Conservation (phyloP, 2,113 vertebrate genomes). For the Bubo scandiacus region DNA sequence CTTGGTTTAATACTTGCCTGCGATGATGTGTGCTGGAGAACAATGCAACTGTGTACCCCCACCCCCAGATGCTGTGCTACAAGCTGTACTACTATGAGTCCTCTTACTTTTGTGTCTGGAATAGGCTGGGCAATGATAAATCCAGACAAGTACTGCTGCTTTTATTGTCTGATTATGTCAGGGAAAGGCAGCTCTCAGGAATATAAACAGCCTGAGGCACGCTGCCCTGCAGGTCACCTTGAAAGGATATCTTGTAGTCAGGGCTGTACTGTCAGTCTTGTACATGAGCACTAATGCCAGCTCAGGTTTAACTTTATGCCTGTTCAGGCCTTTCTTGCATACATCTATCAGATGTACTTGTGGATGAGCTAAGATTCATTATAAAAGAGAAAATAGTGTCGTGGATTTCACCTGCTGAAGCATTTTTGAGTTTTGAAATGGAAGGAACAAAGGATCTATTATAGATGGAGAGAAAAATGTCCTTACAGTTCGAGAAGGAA, state of each 20-base stretch:
- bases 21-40: not conserved
- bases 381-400: not conserved
- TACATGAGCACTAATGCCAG: not conserved
- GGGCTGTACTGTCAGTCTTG: not conserved
- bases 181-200: not conserved
- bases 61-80: not conserved
- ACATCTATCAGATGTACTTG: not conserved
- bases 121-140: conserved; percentile 9
- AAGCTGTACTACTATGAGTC: not conserved
- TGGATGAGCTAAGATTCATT: not conserved
- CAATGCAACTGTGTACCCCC: not conserved
- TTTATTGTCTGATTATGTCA: not conserved
- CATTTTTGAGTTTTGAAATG: not conserved
- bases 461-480: not conserved
- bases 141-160: not conserved
- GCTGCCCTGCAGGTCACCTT: conserved; percentile 35
- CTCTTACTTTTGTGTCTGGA: not conserved
- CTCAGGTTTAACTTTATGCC: not conserved
- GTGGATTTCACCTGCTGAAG: conserved; percentile 25
- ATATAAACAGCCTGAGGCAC: not conserved
- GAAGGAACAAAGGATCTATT: conserved; percentile 29
- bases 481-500: not conserved
- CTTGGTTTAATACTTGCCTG: not conserved
- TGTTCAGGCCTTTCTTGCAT: not conserved
- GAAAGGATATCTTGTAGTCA: not conserved